Evolutionary conservation across 2,113 vertebrate genomes (phyloP), one percentile per base, ranked within the genome.

Genomic region (Rattus rattus): DNA sequence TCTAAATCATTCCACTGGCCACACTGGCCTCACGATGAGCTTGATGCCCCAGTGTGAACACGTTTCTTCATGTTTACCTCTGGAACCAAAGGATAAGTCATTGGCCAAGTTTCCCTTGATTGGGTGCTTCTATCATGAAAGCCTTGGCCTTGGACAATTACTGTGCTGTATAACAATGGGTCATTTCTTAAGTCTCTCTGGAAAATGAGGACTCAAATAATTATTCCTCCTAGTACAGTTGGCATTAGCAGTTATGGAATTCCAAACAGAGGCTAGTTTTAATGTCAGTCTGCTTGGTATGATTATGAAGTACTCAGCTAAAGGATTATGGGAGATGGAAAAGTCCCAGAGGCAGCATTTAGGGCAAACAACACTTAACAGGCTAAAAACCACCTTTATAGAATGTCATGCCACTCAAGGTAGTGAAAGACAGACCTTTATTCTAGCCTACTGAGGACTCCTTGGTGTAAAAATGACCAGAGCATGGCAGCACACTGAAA

Each of bases 271-370:
- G 65, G 39, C 63, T 16, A 26, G n/a, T n/a, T 84, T 76, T 8
- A 72, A 88, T 56, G 83, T 86, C 33, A 75, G 49, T 33, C 67
- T 47, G 47, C 56, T 49, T 54, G 56, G 13, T 54, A 85, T 10
- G 26, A 52, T 79, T 89, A 91, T 54, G 22, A 43, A 33, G 73
- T 26, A 88, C 92, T 80, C 73, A 87, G 65, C 67, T 56, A 88
- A 92, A 19, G 72, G 30, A 59, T 26, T 54, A 87, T 77, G 61
- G 30, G 89, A 80, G 28, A 94, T 43, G n/a, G 56, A 26, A 84
- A 26, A 88, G 92, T 96, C 84, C 75, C 30, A 95, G 67, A 72
- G 43, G 65, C 52, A 75, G 87, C 75, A 79, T 94, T 93, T 39
- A 76, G 49, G 52, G 65, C 80, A 79, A 79, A 14, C 26, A 20